Evolutionary conservation across 2,113 vertebrate species (phyloP), one percentile per base, ranked within the genome.

Genomic region (Bubo scandiacus): DNA sequence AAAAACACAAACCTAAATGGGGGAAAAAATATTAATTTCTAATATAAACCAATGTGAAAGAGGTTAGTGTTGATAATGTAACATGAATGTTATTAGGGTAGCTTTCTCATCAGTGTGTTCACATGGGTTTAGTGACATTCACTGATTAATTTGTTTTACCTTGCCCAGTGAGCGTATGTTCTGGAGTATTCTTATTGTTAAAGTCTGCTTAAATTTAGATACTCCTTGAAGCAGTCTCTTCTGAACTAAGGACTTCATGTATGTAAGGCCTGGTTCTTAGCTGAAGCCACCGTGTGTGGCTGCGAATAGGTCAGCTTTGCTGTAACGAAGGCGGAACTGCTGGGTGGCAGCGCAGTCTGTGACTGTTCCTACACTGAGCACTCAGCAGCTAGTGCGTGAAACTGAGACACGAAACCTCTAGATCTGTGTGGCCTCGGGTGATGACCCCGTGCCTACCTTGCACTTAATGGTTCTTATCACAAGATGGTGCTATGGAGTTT

Each of bases 401-500:
- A 43, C n/a, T 30, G 47, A 36, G 51, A 17, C 15, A 38, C 20
- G 58, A 19, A 32, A 9, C 45, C 23, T 42, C 47, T n/a, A 12
- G 18, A 27, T 51, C 42, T 1, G 0, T 21, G 12, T 40, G 75
- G 58, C 32, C 29, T 32, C 23, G 2, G 52, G 38, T 67, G n/a
- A 21, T 90, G 11, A 4, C 7, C 15, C 43, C 1, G 3, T 59
- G 59, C 12, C 36, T 63, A 0, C 75, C 38, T 43, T 67, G 94
- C 75, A 80, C 43, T 85, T 88, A n/a, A 16, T 77, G 23, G 1
- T 25, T 88, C 30, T 57, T 65, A 84, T 91, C 97, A 97, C 92
- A 90, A 96, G 98, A 23, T 96, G 98, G 79, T 97, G 96, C 96
- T 91, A 34, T 79, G 80, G 91, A 90, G 62, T 94, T 90, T 93